Evolutionary conservation across 2,888 invertebrate genomes (phyloP).

Genomic region (Cosmia trapezina): DNA sequence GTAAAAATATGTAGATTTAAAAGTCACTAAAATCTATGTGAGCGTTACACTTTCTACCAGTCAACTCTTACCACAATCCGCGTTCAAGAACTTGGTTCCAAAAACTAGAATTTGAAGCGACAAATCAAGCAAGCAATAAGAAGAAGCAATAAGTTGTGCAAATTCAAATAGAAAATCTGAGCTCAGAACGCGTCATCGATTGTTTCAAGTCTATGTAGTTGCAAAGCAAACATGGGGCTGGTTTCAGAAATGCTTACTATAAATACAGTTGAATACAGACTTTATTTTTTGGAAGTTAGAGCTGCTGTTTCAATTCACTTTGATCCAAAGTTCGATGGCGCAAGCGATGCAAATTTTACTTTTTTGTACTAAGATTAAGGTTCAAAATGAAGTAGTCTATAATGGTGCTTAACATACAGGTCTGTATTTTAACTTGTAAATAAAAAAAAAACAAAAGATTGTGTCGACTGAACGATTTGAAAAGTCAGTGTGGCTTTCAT

Average conservation of each 20-base stretch:
- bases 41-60: no score
- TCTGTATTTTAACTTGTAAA: slow-evolving; percentile 36
- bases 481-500: slow-evolving; percentile 40
- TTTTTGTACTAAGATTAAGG: background rate
- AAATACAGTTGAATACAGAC: slow-evolving; percentile 24
- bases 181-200: slow-evolving; percentile 44
- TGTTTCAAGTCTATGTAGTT: slow-evolving; percentile 43
- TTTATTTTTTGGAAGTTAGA: slow-evolving; percentile 3
- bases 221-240: slow-evolving; percentile 42
- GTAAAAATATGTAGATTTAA: no score
- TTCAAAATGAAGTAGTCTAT: background rate
- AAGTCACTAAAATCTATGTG: no score
- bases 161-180: slow-evolving; percentile 48
- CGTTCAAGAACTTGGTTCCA: no score
- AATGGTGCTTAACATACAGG: background rate
- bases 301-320: slow-evolving; percentile 14
- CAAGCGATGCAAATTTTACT: background rate
- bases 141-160: slow-evolving; percentile 13
- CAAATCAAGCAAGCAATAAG: no score
- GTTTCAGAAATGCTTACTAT: slow-evolving; percentile 24
- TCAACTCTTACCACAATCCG: no score
- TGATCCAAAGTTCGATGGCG: slow-evolving; percentile 3
- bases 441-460: slow-evolving; percentile 36
- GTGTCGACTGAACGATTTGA: slow-evolving; percentile 29
- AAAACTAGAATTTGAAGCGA: slow-evolving; percentile 23